Evolutionary conservation across 1,140 invertebrate species (phyloP), one percentile per base, ranked within the genome.

Genomic region (Drosophila biarmipes): DNA sequence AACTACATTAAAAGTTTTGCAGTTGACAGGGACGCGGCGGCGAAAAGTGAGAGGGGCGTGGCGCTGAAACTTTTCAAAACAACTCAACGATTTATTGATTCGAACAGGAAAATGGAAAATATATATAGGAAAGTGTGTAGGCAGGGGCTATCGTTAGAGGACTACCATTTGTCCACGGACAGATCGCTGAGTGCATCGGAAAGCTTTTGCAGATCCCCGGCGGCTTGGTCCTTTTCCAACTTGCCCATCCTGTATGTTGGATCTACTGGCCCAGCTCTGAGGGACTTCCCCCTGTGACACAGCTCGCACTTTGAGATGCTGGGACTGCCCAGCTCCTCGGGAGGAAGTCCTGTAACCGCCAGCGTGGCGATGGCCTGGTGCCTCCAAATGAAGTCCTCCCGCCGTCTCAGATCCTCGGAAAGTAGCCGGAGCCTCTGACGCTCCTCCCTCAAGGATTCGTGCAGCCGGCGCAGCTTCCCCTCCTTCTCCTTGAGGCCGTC

Each of bases 1-100:
- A 90, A 90, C 81, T 87, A 90, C 86, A 90, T 90, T 90, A 90
- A 90, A 90, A 90, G 48, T 90, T 90, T 75, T 81, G 82, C 79
- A 84, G 77, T 89, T 87, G 84, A 84, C 84, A 89, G 75, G 46
- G 19, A 24, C 31, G 62, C 17, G 34, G 19, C 46, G 34, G 53
- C 21, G 52, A 29, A 40, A 42, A 62, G 53, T 53, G 31, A n/a
- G 17, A 12, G 53, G 19, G 38, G 42, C n/a, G 17, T 24, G 24
- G 24, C 3, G 35, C 34, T 34, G 4, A 21, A 58, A 67, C 29
- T 67, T 67, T 63, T 46, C 10, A 54, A 61, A 74, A 27, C 43
- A 74, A 66, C 73, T 73, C 11, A 35, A 74, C 51, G 46, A 69
- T 73, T 64, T 74, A 82, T 82, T 82, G 62, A 80, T 67, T 66